Evolutionary conservation across 2,797 vertebrate genomes (phyloP), one percentile per base, ranked within the genome.

Genomic region (Selene dorsalis): DNA sequence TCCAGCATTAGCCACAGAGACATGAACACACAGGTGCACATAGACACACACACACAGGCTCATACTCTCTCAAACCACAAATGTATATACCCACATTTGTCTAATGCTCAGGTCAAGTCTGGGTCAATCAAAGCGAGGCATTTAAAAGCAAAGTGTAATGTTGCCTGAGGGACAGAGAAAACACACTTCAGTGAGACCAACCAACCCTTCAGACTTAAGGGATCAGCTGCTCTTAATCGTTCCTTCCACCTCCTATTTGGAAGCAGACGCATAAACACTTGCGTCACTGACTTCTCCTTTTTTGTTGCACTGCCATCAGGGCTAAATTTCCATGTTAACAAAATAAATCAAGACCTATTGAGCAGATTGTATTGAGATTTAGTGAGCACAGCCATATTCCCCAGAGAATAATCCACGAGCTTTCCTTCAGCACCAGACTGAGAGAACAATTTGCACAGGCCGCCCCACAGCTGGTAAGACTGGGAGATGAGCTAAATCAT

Each of bases 81-180:
- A 73, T 57, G 38, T 47, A 43, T 53, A 32, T 47, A 47, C 66
- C 82, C 30, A 73, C 52, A 76, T 61, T 63, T 69, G 64, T 60
- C 64, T 59, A 79, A 85, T 84, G 73, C 68, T 50, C 17, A 58
- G 85, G 76, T 92, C 85, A 81, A 60, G 82, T 83, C 39, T 48
- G 62, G 86, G 86, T 83, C 84, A 88, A n/a, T 77, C 26, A 55
- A 58, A 82, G 66, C 57, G 41, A 53, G 67, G 41, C 79, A 68
- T 80, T 84, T 78, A 70, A 84, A 77, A 81, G 78, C 73, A 56
- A 78, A 83, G 63, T 76, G 57, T 75, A 78, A 87, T 80, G 77
- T 79, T 77, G 43, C 84, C 82, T 79, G 56, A 55, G 84, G 69
- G 84, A 90, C 73, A 50, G 64, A 60, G 24, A 66, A 59, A 18